phyloP scores from a whole-genome alignment of 2,113 vertebrate species.

The Chionis minor region DNA sequence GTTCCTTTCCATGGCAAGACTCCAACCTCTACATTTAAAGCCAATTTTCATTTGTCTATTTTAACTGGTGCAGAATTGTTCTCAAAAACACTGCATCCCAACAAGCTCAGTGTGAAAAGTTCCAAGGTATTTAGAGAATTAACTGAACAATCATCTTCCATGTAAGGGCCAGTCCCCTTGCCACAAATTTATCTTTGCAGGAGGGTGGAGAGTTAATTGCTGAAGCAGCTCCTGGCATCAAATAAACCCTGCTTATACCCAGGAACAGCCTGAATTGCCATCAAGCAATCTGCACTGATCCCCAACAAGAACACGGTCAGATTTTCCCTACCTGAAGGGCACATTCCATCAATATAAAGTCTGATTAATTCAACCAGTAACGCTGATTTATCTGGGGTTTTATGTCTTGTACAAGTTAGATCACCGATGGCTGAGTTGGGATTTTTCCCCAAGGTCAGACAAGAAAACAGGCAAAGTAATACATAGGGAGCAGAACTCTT shows the following conservation, averaged over 20 bases:
- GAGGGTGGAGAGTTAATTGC: neutral
- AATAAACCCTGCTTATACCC: neutral
- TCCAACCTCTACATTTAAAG: neutral
- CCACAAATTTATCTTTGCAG: neutral
- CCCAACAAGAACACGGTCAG: neutral
- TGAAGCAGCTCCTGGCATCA: neutral
- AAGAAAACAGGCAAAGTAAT: neutral
- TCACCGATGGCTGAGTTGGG: neutral
- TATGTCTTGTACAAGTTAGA: neutral
- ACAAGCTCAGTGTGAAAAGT: neutral
- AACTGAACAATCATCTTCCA: neutral
- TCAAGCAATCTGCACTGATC: neutral
- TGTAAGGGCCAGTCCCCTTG: neutral
- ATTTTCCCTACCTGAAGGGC: neutral
- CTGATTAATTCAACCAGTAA: neutral
- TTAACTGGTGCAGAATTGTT: neutral
- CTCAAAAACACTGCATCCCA: neutral
- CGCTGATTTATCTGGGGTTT: neutral
- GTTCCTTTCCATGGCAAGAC: neutral
- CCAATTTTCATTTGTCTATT: neutral
- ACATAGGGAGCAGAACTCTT: neutral
- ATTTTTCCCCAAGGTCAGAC: neutral
- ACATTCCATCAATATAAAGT: neutral
- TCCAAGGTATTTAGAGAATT: neutral
- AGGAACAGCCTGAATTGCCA: neutral